A percentile compares a stretch with the other conserved stretches of the same genome.
Conservation (phyloP, 2,888 invertebrate species). For the Schrankia costaestrigalis region DNA sequence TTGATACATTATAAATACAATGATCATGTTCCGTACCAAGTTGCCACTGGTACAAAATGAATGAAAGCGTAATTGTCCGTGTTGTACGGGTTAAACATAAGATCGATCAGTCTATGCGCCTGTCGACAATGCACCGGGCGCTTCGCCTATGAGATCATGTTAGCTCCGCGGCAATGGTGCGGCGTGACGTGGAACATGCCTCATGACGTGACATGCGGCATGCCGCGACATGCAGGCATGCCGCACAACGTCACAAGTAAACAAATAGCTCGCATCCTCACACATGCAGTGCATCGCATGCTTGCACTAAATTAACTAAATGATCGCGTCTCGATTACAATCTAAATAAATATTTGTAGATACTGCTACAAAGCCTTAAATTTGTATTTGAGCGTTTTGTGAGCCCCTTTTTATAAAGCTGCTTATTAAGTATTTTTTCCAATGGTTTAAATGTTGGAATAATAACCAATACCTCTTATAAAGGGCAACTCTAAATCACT, state of each 20-base stretch:
- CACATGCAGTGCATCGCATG: constrained; percentile 12
- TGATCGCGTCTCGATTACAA: constrained; percentile 12
- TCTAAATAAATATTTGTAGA: constrained; percentile 14
- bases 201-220: neutral
- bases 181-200: neutral
- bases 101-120: constrained; percentile 56
- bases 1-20: constrained; percentile 68
- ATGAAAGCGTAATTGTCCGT: constrained; percentile 40
- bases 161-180: constrained; percentile 28
- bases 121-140: constrained; percentile 43
- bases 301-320: constrained; percentile 13
- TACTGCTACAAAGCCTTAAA: constrained; percentile 21
- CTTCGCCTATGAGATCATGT: constrained; percentile 55
- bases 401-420: no score
- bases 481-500: no score
- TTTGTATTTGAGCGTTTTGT: constrained; percentile 15
- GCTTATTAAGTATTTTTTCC: no score
- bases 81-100: constrained; percentile 27
- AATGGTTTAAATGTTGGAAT: no score
- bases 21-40: constrained; percentile 47
- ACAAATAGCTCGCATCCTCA: constrained; percentile 7
- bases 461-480: no score
- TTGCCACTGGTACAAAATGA: constrained; percentile 46
- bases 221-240: no score
- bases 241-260: neutral